Conservation (phyloP, 2,113 vertebrate genomes). For the Cinclus mexicanus region DNA sequence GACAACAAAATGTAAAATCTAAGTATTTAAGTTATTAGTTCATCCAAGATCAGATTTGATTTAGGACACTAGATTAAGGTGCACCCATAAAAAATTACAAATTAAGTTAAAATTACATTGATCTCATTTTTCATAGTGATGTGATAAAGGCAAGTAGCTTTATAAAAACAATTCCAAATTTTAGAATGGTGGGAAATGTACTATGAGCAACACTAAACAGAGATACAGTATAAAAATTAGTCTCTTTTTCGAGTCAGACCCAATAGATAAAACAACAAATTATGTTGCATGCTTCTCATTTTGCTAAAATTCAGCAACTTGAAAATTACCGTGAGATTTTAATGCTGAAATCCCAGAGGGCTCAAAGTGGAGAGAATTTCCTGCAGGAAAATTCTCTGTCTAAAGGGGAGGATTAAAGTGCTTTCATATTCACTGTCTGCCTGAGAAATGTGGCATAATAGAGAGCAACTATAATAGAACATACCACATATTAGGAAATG, state of each 20-base stretch:
- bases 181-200: neutral
- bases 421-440: neutral
- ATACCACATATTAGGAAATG: neutral
- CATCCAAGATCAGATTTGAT: neutral
- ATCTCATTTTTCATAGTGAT: neutral
- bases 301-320: neutral
- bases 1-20: neutral
- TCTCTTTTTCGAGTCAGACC: neutral
- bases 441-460: neutral
- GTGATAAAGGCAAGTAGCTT: neutral
- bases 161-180: neutral
- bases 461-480: neutral
- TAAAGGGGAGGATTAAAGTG: neutral
- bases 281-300: neutral
- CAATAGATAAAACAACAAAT: neutral
- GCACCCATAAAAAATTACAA: neutral
- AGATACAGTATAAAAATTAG: neutral
- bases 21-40: neutral
- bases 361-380: neutral
- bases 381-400: constrained; percentile 20
- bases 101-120: neutral
- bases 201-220: neutral
- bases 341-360: neutral
- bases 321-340: neutral
- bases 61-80: neutral